These are phyloP conservation scores for Xestia sexstrigata DNA, from an alignment of 2,888 invertebrate genomes.

Conservation along the genomic window DNA sequence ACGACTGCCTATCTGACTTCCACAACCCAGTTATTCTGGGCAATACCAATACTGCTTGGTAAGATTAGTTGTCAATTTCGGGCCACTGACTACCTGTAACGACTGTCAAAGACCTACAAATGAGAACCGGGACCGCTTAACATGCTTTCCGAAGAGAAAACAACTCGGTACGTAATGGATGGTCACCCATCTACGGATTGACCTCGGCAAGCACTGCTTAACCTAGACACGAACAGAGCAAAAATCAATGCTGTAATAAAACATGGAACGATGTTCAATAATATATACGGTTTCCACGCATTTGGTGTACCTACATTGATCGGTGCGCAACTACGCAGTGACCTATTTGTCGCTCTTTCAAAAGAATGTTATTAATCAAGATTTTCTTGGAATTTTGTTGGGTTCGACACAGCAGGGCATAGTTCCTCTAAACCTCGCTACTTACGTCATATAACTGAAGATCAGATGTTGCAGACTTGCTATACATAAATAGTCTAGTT, in stretches of 20 bases:
- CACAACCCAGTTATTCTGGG: not conserved
- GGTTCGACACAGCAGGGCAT: not conserved
- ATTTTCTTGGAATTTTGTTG: constrained; percentile 2
- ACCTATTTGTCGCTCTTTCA: constrained; percentile 26
- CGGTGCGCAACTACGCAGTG: constrained; percentile 12
- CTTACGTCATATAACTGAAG: not conserved
- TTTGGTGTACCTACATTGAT: not conserved
- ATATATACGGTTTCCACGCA: constrained; percentile 5
- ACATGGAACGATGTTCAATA: not conserved
- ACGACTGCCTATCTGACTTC: not conserved
- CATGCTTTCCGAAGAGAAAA: not conserved
- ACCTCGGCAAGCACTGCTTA: not conserved
- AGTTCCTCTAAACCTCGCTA: not conserved
- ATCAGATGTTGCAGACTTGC: not conserved
- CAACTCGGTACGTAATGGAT: not conserved
- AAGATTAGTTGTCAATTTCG: not conserved
- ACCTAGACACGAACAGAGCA: not conserved
- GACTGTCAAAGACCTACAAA: not conserved
- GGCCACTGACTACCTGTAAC: not conserved
- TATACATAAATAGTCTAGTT: too few species aligned
- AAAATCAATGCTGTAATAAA: not conserved
- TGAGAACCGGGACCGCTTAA: not conserved
- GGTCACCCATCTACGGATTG: not conserved
- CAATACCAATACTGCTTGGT: not conserved
- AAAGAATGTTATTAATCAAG: not conserved